Evolutionary conservation across 2,888 invertebrate genomes (phyloP).

Genomic region (Prenolepis imparis): DNA sequence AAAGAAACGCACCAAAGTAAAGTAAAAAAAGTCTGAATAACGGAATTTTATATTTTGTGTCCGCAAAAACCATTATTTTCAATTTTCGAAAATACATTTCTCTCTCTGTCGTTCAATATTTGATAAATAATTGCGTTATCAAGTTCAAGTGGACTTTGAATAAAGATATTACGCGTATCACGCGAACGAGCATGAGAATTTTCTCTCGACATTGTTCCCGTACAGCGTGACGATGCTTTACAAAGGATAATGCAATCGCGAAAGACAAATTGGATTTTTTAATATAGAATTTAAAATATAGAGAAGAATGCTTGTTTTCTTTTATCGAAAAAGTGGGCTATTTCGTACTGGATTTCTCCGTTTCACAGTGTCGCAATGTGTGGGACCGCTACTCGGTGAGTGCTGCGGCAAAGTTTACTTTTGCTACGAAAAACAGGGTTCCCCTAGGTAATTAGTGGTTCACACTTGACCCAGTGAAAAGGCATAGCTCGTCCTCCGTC

Average conservation of each 20-base stretch:
- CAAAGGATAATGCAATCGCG: conserved; percentile 38
- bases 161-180: conserved; percentile 6
- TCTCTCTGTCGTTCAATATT: not conserved
- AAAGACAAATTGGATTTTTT: conserved; percentile 41
- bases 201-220: conserved; percentile 9
- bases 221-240: not conserved
- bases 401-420: conserved; percentile 43
- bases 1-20: not conserved
- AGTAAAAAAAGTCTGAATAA: conserved; percentile 1
- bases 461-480: conserved; percentile 80
- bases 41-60: not conserved
- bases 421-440: conserved; percentile 51
- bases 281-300: too few species aligned
- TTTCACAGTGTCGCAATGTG: conserved; percentile 5
- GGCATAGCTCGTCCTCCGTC: conserved; percentile 5
- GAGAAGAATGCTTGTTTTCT: conserved; percentile 15
- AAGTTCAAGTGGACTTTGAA: not conserved
- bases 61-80: not conserved
- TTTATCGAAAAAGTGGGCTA: conserved; percentile 25
- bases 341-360: conserved; percentile 31
- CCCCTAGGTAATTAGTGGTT: conserved; percentile 78
- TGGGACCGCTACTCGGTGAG: not conserved
- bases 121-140: conserved; percentile 8
- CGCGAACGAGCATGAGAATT: not conserved
- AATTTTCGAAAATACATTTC: not conserved